These are phyloP conservation scores for Erpetoichthys calabaricus DNA, from an alignment of 2,797 vertebrate species.

Conservation along the genomic window DNA sequence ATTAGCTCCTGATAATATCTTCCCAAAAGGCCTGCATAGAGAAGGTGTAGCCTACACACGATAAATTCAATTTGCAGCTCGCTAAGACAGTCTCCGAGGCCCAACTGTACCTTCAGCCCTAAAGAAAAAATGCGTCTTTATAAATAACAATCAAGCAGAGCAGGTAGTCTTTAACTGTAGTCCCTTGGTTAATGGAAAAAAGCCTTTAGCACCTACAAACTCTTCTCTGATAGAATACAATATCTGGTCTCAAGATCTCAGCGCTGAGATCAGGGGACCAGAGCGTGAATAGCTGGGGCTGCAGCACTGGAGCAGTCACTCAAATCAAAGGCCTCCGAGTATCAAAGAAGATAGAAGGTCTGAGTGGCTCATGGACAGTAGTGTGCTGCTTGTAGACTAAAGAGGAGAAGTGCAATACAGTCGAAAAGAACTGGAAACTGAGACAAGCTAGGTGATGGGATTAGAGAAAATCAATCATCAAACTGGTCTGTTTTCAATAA, in stretches of 20 bases:
- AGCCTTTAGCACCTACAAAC: slow-evolving; percentile 6
- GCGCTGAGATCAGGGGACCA: not conserved
- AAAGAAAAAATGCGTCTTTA: slow-evolving; percentile 16
- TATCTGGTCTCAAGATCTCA: not conserved
- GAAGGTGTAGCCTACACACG: slow-evolving; percentile 16
- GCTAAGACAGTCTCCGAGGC: not conserved
- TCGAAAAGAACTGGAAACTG: too few relatives aligned
- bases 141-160: slow-evolving; percentile 18
- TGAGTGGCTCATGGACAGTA: too few relatives aligned
- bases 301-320: not conserved
- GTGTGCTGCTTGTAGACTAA: too few relatives aligned
- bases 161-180: slow-evolving; percentile 10
- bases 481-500: too few relatives aligned
- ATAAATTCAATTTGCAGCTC: slow-evolving; percentile 18
- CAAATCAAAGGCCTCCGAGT: not conserved
- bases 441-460: too few relatives aligned
- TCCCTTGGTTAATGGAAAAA: slow-evolving; percentile 9
- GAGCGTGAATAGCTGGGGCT: not conserved
- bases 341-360: too few relatives aligned
- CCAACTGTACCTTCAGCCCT: slow-evolving; percentile 14
- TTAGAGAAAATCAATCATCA: too few relatives aligned
- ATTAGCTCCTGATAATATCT: slow-evolving; percentile 18
- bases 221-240: slow-evolving; percentile 4
- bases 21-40: slow-evolving; percentile 10
- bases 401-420: too few relatives aligned